Base-by-base conservation (phyloP, 2,797 vertebrate genomes). In the Myiotriccus ornatus region DNA sequence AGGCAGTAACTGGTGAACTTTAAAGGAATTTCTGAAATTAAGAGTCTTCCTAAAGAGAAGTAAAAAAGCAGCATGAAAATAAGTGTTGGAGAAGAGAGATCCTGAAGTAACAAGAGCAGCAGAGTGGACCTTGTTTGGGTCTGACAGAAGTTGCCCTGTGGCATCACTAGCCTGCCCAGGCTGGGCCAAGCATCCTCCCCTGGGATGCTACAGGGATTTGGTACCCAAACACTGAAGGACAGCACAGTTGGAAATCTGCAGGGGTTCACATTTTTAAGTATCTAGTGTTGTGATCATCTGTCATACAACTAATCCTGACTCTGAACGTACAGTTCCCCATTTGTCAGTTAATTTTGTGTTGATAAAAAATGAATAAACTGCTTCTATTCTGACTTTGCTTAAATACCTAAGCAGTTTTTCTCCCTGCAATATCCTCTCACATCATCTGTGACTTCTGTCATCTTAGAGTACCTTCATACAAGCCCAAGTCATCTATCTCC, bases 171-270 rank as follows among this genome's bases (percentile, higher is more conserved):
- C 34, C 28, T 60, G 49, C 11, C 44, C 49, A 75, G 44, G 1
- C 11, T 60, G 34, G 35, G 37, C 4, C 3, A 22, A 91, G 18
- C 10, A 21, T 21, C 20, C 12, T 17, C 4, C 8, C 9, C 7
- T 37, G 34, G 52, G 15, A 28, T 52, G 46, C 8, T 37, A 11
- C 39, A 65, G 39, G 23, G n/a, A 20, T 21, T 19, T 68, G 14
- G 19, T 28, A 62, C 34, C 55, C 62, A 59, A 16, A 14, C 41
- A 75, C 14, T 0, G 0, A 60, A 28, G 44, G 14, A 62, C n/a
- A 62, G 14, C 18, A 6, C 2, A 8, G 39, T 21, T 21, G 44
- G 44, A 77, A 80, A 77, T 8, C 23, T 52, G n/a, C 25, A 39
- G 34, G 23, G 44, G 12, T 67, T 67, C 37, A 67, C 8, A 30